A percentile compares a stretch with the other conserved stretches of the same genome.
phyloP scores from a whole-genome alignment of 2,113 vertebrate genomes.

The Ptychochromis oligacanthus region DNA sequence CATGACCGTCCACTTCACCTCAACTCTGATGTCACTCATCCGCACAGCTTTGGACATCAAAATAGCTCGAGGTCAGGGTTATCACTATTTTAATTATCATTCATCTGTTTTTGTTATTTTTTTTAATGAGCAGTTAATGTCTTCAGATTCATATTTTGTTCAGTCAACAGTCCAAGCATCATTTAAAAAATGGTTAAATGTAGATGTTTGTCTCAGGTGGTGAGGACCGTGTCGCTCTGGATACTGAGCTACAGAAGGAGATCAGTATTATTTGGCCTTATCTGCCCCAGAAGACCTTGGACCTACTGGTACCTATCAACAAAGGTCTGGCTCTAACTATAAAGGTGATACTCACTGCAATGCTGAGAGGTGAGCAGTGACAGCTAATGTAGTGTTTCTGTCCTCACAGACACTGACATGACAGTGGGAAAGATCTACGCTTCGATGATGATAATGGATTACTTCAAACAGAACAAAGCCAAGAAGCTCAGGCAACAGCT shows the following conservation, averaged over 20 bases:
- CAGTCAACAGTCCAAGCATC: neutral
- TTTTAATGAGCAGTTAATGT: neutral
- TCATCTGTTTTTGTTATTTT: neutral
- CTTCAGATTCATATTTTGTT: neutral
- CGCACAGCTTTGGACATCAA: slow-evolving; percentile 97
- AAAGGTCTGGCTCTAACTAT: slow-evolving; percentile 84
- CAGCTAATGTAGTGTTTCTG: slow-evolving; percentile 23
- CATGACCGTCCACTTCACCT: slow-evolving; percentile 97
- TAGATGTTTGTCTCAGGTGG: slow-evolving; percentile 83
- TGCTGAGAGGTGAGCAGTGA: neutral
- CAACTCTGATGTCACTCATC: slow-evolving; percentile 97
- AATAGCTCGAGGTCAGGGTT: slow-evolving; percentile 91
- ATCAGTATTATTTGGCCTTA: slow-evolving; percentile 98
- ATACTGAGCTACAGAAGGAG: slow-evolving; percentile 93
- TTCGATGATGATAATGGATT: slow-evolving; percentile 99
- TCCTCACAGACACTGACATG: slow-evolving; percentile 90
- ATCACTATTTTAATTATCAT: neutral
- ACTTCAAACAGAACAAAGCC: slow-evolving; percentile 97
- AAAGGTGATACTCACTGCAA: neutral
- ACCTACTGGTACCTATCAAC: slow-evolving; percentile 95
- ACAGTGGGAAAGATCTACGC: slow-evolving; percentile 99
- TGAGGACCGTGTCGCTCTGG: slow-evolving; percentile 92
- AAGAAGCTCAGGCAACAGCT: slow-evolving; percentile 94
- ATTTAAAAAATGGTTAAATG: neutral
- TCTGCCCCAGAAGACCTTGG: slow-evolving; percentile 95